These are phyloP conservation scores for Cebidichthys violaceus DNA, from an alignment of 2,113 vertebrate species.

Conservation along the genomic window DNA sequence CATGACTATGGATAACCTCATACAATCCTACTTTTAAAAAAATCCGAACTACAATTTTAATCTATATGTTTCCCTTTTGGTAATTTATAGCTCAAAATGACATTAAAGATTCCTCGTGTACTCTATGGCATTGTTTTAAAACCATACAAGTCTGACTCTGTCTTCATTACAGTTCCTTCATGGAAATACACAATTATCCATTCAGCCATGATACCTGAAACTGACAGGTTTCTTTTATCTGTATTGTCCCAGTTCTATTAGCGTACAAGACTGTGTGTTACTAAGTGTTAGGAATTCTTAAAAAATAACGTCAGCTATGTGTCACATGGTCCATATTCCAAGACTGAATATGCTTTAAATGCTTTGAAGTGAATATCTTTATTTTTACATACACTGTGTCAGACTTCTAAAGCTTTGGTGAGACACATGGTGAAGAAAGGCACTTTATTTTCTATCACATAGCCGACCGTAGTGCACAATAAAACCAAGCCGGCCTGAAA, in stretches of 20 bases:
- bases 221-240: slow-evolving; percentile 11
- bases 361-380: slow-evolving; percentile 39
- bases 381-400: not conserved
- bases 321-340: slow-evolving; percentile 2
- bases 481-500: slow-evolving; percentile 19
- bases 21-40: not conserved
- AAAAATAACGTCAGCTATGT: slow-evolving; percentile 24
- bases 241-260: not conserved
- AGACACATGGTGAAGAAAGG: slow-evolving; percentile 32
- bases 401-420: slow-evolving; percentile 32
- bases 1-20: not conserved
- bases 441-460: slow-evolving; percentile 14
- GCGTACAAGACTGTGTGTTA: not conserved
- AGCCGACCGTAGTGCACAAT: slow-evolving; percentile 23
- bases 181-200: not conserved
- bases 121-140: not conserved
- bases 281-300: slow-evolving; percentile 1
- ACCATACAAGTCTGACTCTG: not conserved
- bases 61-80: too few relatives aligned
- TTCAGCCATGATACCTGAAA: not conserved
- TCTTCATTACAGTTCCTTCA: not conserved
- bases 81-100: not conserved
- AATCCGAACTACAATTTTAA: too few relatives aligned
- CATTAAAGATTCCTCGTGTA: not conserved
- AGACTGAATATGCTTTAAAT: slow-evolving; percentile 17